Evolutionary conservation across 2,888 invertebrate species (phyloP).

Genomic region (Polydrusus pterygomalis): DNA sequence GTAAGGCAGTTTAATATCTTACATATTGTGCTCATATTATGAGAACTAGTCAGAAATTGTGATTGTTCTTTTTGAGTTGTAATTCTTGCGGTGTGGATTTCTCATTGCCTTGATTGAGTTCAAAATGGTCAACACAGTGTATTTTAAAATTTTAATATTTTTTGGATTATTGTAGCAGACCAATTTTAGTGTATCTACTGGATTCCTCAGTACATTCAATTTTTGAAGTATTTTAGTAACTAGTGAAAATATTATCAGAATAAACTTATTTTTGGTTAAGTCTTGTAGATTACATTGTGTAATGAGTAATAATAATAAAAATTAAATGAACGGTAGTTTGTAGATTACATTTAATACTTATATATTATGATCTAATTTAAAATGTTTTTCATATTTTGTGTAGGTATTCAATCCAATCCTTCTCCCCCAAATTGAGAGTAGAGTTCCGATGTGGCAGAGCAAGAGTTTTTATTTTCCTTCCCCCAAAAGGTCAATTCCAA

Average conservation of each 20-base stretch:
- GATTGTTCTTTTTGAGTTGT: slow-evolving; percentile 2
- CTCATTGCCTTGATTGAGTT: background rate
- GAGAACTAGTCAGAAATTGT: background rate
- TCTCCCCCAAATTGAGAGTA: slow-evolving; percentile 36
- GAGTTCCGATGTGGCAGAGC: slow-evolving; percentile 23
- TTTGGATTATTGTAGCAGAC: background rate
- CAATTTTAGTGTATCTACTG: background rate
- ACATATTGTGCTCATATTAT: background rate
- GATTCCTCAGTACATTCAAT: background rate
- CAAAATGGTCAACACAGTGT: background rate
- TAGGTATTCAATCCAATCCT: slow-evolving; percentile 47
- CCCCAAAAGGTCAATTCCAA: slow-evolving; percentile 21
- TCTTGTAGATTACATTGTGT: slow-evolving; percentile 10
- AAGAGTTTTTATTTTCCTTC: slow-evolving; percentile 22
- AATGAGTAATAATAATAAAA: slow-evolving; percentile 15
- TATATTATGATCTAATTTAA: slow-evolving; percentile 28
- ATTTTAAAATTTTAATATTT: background rate
- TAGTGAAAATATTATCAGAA: background rate
- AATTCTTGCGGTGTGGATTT: slow-evolving; percentile 13
- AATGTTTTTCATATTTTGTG: slow-evolving; percentile 40
- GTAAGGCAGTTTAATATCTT: background rate
- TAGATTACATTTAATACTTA: slow-evolving; percentile 3
- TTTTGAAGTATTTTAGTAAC: slow-evolving; percentile 7
- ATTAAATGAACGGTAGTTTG: background rate
- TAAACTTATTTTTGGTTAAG: slow-evolving; percentile 1